phyloP scores from a whole-genome alignment of 2,888 invertebrate species.

The Platycnemis pennipes region DNA sequence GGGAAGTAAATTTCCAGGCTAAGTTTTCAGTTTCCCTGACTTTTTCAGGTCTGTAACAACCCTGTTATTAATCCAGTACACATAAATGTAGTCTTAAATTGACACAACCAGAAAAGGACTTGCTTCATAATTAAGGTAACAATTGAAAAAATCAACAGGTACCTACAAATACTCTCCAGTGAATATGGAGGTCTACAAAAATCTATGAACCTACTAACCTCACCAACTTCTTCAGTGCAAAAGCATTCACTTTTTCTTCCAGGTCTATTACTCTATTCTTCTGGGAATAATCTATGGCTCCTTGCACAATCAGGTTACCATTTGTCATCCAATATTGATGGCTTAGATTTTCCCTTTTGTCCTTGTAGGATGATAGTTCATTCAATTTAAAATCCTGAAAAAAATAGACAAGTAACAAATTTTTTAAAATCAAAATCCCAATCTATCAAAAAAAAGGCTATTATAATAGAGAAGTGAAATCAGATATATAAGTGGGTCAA shows the following conservation, averaged over 20 bases:
- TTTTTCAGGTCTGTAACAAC: no score
- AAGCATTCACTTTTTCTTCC: constrained; percentile 85
- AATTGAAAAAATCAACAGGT: no score
- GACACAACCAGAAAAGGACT: no score
- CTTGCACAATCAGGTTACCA: constrained; percentile 88
- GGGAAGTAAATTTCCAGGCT: no score
- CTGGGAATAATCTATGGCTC: constrained; percentile 85
- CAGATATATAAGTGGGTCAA: no score
- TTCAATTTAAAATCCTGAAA: constrained; percentile 80
- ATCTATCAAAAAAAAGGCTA: no score
- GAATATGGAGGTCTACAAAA: constrained; percentile 51
- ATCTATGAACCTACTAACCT: constrained; percentile 79
- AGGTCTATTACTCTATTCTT: constrained; percentile 82
- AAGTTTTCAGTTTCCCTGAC: no score
- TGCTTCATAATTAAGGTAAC: no score
- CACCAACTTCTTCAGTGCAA: constrained; percentile 87
- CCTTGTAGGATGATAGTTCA: constrained; percentile 80
- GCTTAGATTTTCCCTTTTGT: constrained; percentile 85
- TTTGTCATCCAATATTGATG: constrained; percentile 89
- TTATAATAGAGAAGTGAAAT: no score
- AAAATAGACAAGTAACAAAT: not conserved
- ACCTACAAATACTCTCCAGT: no score
- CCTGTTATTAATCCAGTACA: no score
- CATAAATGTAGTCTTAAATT: no score
- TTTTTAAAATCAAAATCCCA: not conserved